phyloP scores from a whole-genome alignment of 2,888 invertebrate species.

The Sphecodes monilicornis region DNA sequence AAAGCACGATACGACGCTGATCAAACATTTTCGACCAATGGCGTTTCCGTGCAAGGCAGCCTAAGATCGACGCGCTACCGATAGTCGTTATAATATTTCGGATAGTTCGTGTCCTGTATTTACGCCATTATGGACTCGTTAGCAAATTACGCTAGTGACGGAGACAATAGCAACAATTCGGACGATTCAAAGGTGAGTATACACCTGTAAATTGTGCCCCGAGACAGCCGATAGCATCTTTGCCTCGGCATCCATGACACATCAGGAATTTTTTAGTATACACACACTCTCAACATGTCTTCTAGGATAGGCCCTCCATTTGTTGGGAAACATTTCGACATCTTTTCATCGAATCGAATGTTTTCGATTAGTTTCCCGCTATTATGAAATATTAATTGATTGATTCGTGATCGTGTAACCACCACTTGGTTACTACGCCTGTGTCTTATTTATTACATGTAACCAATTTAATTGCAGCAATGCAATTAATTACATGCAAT shows the following conservation, averaged over 20 bases:
- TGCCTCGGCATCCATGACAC: conserved; percentile 44
- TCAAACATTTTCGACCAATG: conserved; percentile 55
- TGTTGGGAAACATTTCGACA: background rate
- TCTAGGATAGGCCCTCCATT: conserved; percentile 18
- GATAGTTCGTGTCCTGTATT: conserved; percentile 53
- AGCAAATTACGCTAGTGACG: conserved; percentile 92
- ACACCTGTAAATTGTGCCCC: background rate
- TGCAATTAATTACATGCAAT: background rate
- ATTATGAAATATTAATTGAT: background rate
- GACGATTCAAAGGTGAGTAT: conserved; percentile 79
- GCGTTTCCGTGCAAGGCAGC: conserved; percentile 59
- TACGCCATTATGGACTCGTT: conserved; percentile 89
- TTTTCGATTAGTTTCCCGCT: background rate
- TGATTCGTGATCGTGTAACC: background rate
- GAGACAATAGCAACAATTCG: conserved; percentile 86
- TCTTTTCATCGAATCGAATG: background rate
- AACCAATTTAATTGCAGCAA: background rate
- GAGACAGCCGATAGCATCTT: background rate
- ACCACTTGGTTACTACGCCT: background rate
- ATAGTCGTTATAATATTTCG: conserved; percentile 50
- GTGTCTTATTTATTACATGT: background rate
- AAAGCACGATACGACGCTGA: conserved; percentile 21
- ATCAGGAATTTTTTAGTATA: conserved; percentile 36
- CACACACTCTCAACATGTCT: conserved; percentile 58
- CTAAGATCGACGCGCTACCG: conserved; percentile 58